phyloP scores from a whole-genome alignment of 2,113 vertebrate genomes.

The Paraplagusia blochii region DNA sequence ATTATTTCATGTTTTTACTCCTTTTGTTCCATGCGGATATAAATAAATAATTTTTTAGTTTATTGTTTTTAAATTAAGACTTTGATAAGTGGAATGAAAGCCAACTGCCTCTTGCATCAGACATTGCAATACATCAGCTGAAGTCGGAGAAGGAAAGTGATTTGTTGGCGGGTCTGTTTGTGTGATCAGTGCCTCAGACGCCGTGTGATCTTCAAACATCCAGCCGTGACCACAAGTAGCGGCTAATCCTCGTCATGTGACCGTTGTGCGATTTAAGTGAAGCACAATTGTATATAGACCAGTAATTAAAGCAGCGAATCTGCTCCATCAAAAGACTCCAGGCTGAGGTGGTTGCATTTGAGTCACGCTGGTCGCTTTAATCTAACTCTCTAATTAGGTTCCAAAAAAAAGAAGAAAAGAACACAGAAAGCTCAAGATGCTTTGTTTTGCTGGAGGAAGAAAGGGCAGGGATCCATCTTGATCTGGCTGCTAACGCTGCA shows the following conservation, averaged over 20 bases:
- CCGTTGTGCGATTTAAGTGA: slow-evolving; percentile 49
- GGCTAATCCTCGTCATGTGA: slow-evolving; percentile 64
- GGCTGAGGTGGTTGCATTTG: slow-evolving; percentile 56
- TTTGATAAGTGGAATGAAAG: slow-evolving; percentile 13
- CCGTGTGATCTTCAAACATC: slow-evolving; percentile 61
- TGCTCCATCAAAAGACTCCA: slow-evolving; percentile 49
- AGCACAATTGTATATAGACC: slow-evolving; percentile 52
- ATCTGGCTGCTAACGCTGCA: slow-evolving; percentile 48
- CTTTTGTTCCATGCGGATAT: background rate
- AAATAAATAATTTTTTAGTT: too few species aligned
- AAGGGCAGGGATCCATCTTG: slow-evolving; percentile 44
- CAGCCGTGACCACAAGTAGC: slow-evolving; percentile 44
- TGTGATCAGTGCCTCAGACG: slow-evolving; percentile 39
- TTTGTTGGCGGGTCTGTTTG: slow-evolving; percentile 42
- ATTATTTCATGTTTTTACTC: slow-evolving; percentile 3
- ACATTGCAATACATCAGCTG: slow-evolving; percentile 7
- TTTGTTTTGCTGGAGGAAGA: slow-evolving; percentile 54
- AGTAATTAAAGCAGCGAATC: slow-evolving; percentile 59
- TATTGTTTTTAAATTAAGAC: slow-evolving; percentile 7
- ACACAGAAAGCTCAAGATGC: slow-evolving; percentile 16
- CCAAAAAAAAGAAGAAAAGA: slow-evolving; percentile 33
- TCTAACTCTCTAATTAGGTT: slow-evolving; percentile 63
- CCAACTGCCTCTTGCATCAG: slow-evolving; percentile 27
- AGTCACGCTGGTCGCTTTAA: slow-evolving; percentile 61
- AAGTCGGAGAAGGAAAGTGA: slow-evolving; percentile 28